A percentile compares a stretch with the other conserved stretches of the same genome.
Conservation (phyloP, 2,113 vertebrate species). For the Hiodon tergisus region DNA sequence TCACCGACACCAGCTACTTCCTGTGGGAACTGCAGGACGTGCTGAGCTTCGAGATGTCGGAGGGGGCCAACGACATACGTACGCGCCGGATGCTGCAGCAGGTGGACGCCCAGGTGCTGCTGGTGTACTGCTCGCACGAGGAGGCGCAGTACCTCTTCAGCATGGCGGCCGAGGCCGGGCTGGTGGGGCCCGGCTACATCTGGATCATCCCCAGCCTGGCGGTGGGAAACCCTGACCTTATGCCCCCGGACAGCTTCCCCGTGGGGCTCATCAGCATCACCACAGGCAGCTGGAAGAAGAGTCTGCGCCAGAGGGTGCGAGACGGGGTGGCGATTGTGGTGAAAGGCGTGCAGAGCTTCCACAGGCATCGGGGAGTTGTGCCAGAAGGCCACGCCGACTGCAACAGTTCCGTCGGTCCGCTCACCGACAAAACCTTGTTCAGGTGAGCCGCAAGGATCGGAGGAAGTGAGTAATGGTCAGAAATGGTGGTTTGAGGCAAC, state of each 20-base stretch:
- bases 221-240: conserved; percentile 80
- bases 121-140: conserved; percentile 87
- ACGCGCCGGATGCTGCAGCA: conserved; percentile 80
- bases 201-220: conserved; percentile 89
- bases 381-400: conserved; percentile 78
- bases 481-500: too few relatives aligned
- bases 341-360: conserved; percentile 81
- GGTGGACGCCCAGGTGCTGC: conserved; percentile 83
- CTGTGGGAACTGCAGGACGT: conserved; percentile 88
- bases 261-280: conserved; percentile 88
- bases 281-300: conserved; percentile 90
- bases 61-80: conserved; percentile 65
- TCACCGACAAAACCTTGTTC: conserved; percentile 76
- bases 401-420: conserved; percentile 48
- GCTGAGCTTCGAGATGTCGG: conserved; percentile 86
- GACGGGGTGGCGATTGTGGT: conserved; percentile 91
- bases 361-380: conserved; percentile 68
- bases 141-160: conserved; percentile 85
- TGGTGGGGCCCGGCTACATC: conserved; percentile 85
- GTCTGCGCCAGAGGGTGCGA: conserved; percentile 82
- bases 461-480: too few relatives aligned
- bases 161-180: conserved; percentile 77
- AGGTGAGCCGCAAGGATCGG: conserved; percentile 61
- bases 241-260: conserved; percentile 76
- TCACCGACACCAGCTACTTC: conserved; percentile 85